Conservation (phyloP, 2,797 vertebrate species). For the Phoebastria nigripes region DNA sequence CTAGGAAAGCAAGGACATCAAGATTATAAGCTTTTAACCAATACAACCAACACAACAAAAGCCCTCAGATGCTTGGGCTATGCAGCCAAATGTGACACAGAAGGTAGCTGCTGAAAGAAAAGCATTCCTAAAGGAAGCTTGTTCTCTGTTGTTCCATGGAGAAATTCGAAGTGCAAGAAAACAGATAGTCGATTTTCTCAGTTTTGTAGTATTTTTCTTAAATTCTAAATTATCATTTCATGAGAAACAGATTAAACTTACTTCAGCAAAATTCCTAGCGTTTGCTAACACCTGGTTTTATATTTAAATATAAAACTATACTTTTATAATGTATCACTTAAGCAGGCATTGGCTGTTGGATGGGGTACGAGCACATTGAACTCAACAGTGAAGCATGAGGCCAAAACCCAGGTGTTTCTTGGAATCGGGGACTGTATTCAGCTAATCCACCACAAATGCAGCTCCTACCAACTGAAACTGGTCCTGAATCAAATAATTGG, state of each 20-base stretch:
- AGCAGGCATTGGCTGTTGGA: background rate
- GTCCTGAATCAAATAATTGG: background rate
- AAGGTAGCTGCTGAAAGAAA: background rate
- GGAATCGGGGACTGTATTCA: background rate
- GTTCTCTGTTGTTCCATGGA: background rate
- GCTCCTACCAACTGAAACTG: background rate
- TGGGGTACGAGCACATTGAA: background rate
- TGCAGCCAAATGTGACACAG: background rate
- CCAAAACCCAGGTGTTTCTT: background rate
- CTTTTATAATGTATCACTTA: background rate
- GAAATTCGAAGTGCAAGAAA: background rate
- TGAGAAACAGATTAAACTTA: background rate
- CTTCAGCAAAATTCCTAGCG: background rate
- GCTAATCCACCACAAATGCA: background rate
- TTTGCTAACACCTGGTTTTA: background rate
- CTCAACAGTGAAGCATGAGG: background rate
- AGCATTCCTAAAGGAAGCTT: background rate
- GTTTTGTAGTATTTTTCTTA: background rate
- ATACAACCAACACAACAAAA: background rate
- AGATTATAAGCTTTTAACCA: background rate
- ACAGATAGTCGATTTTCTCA: background rate
- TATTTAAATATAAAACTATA: background rate
- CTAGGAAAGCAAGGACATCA: background rate
- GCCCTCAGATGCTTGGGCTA: background rate
- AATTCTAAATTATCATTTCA: background rate